A percentile compares a stretch with the other conserved stretches of the same genome.
Evolutionary conservation across 2,113 vertebrate species (phyloP).

Genomic region (Salminus brasiliensis): DNA sequence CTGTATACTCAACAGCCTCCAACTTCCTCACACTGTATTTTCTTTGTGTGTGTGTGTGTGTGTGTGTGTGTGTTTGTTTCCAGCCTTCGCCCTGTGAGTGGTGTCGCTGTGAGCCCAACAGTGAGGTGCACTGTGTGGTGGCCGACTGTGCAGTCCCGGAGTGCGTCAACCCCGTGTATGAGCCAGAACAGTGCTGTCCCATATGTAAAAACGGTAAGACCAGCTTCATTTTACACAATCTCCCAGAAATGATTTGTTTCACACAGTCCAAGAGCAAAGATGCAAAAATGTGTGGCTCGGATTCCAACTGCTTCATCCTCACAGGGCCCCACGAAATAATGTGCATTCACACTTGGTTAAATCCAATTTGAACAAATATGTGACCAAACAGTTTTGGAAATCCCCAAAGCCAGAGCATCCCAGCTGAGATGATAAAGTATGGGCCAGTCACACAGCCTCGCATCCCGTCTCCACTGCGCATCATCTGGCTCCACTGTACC

Average conservation of each 20-base stretch:
- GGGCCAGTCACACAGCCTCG: too few relatives aligned
- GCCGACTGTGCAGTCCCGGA: constrained; percentile 98
- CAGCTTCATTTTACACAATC: constrained; percentile 52
- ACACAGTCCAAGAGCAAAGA: neutral
- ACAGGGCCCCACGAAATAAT: neutral
- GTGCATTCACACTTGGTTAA: neutral
- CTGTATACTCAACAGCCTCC: neutral
- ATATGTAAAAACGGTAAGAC: constrained; percentile 99
- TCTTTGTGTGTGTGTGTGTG: constrained; percentile 41
- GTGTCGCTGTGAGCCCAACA: constrained; percentile 99
- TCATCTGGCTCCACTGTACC: neutral
- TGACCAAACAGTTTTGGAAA: neutral
- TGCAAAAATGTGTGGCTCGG: neutral
- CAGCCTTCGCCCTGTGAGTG: constrained; percentile 90
- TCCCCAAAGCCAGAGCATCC: neutral
- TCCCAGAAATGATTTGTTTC: constrained; percentile 38
- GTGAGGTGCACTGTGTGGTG: constrained; percentile 99
- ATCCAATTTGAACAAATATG: neutral
- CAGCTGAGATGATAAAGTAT: neutral
- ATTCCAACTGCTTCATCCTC: neutral
- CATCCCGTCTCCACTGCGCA: too few relatives aligned
- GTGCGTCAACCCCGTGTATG: constrained; percentile 99
- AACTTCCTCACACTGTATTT: constrained; percentile 49
- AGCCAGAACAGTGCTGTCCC: constrained; percentile 98
- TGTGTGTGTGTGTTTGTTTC: constrained; percentile 54